Evolutionary conservation across 2,797 vertebrate species (phyloP), one percentile per base, ranked within the genome.

Genomic region (Amniataba percoides): DNA sequence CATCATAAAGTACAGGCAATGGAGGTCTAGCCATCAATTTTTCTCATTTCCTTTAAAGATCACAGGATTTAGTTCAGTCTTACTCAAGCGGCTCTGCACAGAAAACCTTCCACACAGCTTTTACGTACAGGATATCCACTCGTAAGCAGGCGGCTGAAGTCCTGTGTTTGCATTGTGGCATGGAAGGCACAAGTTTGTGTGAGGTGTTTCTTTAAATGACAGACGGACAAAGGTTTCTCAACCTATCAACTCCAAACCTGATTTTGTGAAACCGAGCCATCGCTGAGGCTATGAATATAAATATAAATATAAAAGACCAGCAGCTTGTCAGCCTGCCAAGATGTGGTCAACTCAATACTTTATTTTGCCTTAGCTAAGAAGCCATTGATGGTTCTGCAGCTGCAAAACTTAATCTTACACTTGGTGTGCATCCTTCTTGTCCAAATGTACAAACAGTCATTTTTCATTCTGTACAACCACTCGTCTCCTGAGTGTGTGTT

Each of bases 31-130:
- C 61, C 70, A 74, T 87, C 80, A 68, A 64, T 85, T 85, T 82
- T 42, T 42, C 70, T 84, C 15, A 66, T 85, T 83, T 91, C 78
- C 75, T 86, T 80, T 80, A 61, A 63, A 80, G 77, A 90, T 79
- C 77, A 77, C 43, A 46, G 45, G 72, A 82, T 87, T 83, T 61
- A 69, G 73, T 75, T 87, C 60, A 71, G 55, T 64, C 46, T 42
- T 46, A 65, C 49, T 71, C 31, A 21, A 27, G 53, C 71, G 58
- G 65, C 52, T 74, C 56, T 76, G 40, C 40, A 61, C n/a, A 59
- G 46, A 21, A n/a, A 21, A 11, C 3, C 10, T n/a, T n/a, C n/a
- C n/a, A n/a, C n/a, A n/a, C n/a, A 53, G 51, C 15, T 5, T 45
- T 45, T 45, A 18, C 43, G 43, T 45, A 19, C 15, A 48, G 18